A percentile compares a stretch with the other conserved stretches of the same genome.
Conservation (phyloP, 2,797 vertebrate species). For the Distichodus sexfasciatus region DNA sequence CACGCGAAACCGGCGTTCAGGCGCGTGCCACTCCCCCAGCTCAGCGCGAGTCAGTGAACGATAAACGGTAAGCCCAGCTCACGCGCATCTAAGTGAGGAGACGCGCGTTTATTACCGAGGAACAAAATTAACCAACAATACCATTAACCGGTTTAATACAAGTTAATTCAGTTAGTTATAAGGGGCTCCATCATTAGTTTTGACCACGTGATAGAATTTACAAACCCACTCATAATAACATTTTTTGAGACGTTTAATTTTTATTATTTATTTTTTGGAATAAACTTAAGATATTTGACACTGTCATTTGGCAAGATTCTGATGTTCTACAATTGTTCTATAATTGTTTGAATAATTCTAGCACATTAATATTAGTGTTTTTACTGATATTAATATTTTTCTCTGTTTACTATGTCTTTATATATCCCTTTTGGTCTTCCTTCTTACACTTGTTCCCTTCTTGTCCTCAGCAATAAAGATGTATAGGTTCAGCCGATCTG, state of each 20-base stretch:
- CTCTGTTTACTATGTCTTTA: neutral
- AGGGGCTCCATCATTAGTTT: neutral
- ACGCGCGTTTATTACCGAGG: no score
- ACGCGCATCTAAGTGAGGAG: no score
- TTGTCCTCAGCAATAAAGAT: conserved; percentile 68
- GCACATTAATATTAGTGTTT: neutral
- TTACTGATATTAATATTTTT: neutral
- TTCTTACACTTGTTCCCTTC: conserved; percentile 14
- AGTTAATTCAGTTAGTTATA: neutral
- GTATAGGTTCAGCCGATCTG: conserved; percentile 74
- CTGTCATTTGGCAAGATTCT: no score
- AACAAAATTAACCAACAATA: no score
- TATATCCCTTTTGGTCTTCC: neutral
- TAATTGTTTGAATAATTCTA: neutral
- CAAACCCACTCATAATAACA: neutral
- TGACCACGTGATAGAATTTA: conserved; percentile 11
- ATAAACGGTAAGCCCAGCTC: conserved; percentile 68
- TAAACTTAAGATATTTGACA: no score
- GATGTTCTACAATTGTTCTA: no score
- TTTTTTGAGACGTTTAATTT: neutral
- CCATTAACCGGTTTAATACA: no score
- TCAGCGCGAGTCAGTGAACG: conserved; percentile 64
- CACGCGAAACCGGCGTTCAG: conserved; percentile 69
- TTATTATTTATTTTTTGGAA: neutral
- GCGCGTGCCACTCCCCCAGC: no score